Evolutionary conservation across 1,140 invertebrate species (phyloP), one percentile per base, ranked within the genome.

Genomic region (Drosophila asahinai): DNA sequence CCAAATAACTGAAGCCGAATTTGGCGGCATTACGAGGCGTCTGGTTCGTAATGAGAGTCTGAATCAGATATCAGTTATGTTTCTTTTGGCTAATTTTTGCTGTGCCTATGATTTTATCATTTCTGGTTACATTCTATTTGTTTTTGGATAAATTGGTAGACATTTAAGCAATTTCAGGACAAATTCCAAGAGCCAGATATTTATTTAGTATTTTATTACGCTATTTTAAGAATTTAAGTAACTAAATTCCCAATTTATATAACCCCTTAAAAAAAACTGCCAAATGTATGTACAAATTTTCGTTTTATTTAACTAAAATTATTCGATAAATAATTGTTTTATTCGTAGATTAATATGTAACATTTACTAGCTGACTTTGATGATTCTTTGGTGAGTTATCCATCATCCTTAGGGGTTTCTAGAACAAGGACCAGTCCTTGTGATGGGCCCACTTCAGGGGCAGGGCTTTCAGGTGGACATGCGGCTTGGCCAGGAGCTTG

Each of bases 361-460:
- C 57, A 58, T 70, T 43, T 36, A 17, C 70, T 76, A 59, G 11
- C 52, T 77, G 42, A 61, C 42, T 68, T 22, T 48, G 19, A 40
- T 67, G 22, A 61, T 38, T 77, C 74, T 77, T 77, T 77, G 74
- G 74, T 77, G 33, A 45, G 58, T 51, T 43, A 17, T 40, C 15
- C 66, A 12, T 22, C 19, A 45, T 52, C 59, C 33, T 9, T 17
- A 5, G 1, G 38, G 22, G 7, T n/a, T 68, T 27, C 45, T 83
- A 92, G 54, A 91, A 89, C 5, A 92, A 72, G 3, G 86, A 76
- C 62, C 92, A 91, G 48, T 89, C 86, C 54, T 84, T 79, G 15
- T 92, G 77, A 25, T 80, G 87, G 2, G 58, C 74, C 33, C 91
- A 61, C 60, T 90, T 91, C 22, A 91, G 36, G 7, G 86, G 91